Base-by-base conservation (phyloP, 1,140 invertebrate genomes). In the Ceratitis capitata region DNA sequence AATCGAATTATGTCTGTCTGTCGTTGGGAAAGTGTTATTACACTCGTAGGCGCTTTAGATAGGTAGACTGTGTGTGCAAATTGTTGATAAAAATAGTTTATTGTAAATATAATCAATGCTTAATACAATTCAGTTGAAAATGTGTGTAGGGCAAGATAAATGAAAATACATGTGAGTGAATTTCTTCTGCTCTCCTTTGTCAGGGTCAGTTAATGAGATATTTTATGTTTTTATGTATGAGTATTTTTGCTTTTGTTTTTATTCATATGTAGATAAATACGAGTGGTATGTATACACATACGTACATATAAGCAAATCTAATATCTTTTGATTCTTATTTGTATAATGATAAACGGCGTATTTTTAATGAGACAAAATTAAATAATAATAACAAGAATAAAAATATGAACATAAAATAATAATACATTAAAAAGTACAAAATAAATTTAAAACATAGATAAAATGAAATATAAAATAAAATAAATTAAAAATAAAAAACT, bases 1-100 rank as follows among this genome's bases (percentile, higher is more conserved):
- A 78, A 78, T 78, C 69, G 69, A 78, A 78, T 61, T 26, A 26
- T 61, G 26, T 61, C 56, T 19, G n/a, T n/a, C n/a, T 56, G n/a
- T 56, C 23, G 51, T 56, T 23, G n/a, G 51, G 19, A 23, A 23
- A 56, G 51, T 56, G 51, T 56, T 56, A 49, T 14, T 49, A 49
- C 47, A 7, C 6, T 49, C 14, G 47, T 7, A 7, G 47, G 47
- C 47, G 6, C 6, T 49, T 49, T 14, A 14, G 6, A 49, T 49
- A 49, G 47, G 6, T 6, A 49, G 47, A n/a, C n/a, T n/a, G 23
- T 64, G 58, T 12, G 58, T 9, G 29, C 58, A 9, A n/a, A 32
- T 61, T 61, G 26, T 29, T 29, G 32, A 69, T 69, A 32, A 35
- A 69, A 69, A 39, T 69, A 69, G 29, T 32, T 14, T n/a, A n/a